Base-by-base conservation (phyloP, 23 tunicate genomes). In the Styela clava region DNA sequence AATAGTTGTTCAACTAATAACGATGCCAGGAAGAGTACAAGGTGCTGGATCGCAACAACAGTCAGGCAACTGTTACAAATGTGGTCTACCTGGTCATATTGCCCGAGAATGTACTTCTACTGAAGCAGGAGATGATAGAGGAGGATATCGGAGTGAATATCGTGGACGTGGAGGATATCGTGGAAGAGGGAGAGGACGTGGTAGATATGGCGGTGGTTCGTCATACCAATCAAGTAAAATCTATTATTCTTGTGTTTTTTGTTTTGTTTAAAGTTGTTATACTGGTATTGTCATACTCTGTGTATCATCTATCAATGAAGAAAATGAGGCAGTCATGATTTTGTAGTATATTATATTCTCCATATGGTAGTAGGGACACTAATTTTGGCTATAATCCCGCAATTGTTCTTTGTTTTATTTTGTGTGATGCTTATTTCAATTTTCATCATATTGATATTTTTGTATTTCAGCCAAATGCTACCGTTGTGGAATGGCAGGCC, bases 11-110 rank as follows among this genome's bases (percentile, higher is more conserved):
- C n/a, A n/a, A 44, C 7, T 44, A 7, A 44, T 44, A 44, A 65
- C 16, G 7, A 71, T 71, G 77, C 77, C 77, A 19, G 77, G 77
- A 2, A 31, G 77, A 30, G 34, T 30, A 34, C 77, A 29, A 3
- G 77, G 77, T 3, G 30, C 16, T 5, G 77, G 77, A 26, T 12
- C 7, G 12, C 24, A 71, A 22, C 77, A 71, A 34, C 35, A 33
- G 3, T 16, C 9, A 18, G 44, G n/a, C 2, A 52, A 84, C 32
- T 93, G 98, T 86, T 93, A 93, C 74, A 78, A 84, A 35, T 93
- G 98, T 35, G 93, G 93, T n/a, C 71, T 84, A 63, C 61, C 84
- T 25, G 98, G 98, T 37, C 98, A 93, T 67, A n/a, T 93, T 24
- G 98, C 98, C 26, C 84, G 98, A 21, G 73, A 77, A 21, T 93